A percentile compares a stretch with the other conserved stretches of the same genome.
These are phyloP conservation scores for Orchestia grillus DNA, from an alignment of 1,140 invertebrate genomes.

Conservation along the genomic window DNA sequence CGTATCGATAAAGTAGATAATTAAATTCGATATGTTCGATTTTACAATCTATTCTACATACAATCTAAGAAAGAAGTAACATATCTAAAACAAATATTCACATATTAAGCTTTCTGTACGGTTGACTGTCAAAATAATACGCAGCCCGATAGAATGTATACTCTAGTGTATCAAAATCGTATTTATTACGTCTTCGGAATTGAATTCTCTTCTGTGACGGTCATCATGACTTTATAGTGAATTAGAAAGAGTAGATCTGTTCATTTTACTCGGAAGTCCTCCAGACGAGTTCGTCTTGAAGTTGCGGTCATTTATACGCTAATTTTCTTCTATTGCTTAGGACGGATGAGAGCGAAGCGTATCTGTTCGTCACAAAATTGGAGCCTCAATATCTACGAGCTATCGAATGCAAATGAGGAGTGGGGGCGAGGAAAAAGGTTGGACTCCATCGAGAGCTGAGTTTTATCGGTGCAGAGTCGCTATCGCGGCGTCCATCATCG, in stretches of 20 bases:
- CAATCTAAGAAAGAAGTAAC: not conserved
- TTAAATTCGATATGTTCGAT: not conserved
- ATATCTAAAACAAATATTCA: not conserved
- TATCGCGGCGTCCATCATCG: conserved; percentile 11
- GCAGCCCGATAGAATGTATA: not conserved
- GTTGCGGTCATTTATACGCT: conserved; percentile 36
- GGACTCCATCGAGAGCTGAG: not conserved
- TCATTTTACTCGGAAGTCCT: not conserved
- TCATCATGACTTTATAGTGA: not conserved
- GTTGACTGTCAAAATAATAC: not conserved
- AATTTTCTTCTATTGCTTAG: conserved; percentile 34
- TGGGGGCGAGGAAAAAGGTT: not conserved
- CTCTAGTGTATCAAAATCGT: not conserved
- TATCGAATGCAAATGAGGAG: conserved; percentile 50
- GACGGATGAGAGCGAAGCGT: conserved; percentile 4
- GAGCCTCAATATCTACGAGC: conserved; percentile 39
- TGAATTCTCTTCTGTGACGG: not conserved
- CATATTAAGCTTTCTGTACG: not conserved
- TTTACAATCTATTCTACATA: not conserved
- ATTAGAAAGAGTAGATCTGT: not conserved
- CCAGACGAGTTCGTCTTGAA: not conserved
- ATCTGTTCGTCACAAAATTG: conserved; percentile 51
- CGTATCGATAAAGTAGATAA: not conserved
- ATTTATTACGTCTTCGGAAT: not conserved
- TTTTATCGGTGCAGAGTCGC: not conserved